Evolutionary conservation across 2,888 invertebrate species (phyloP), one percentile per base, ranked within the genome.

Genomic region (Linnaemya tessellans): DNA sequence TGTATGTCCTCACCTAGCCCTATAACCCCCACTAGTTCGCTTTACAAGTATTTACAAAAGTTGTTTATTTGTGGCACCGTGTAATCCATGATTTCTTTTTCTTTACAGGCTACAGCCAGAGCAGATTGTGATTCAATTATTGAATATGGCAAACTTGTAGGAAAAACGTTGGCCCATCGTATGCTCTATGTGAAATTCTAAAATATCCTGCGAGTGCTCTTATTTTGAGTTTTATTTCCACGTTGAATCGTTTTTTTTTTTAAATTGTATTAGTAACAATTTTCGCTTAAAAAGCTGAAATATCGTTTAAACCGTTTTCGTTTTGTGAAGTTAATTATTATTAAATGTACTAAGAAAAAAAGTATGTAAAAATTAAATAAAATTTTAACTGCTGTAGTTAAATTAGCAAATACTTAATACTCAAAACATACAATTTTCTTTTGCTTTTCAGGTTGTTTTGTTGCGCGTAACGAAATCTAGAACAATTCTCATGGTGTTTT

Each of bases 81-180:
- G 0, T 51, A 51, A 20, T 73, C 22, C 11, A 49, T 74, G 13
- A 18, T 54, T 80, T 64, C 58, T 62, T 65, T 51, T 30, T 22
- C 25, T 89, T 89, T 43, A 80, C 49, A 92, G 92, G 74, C 89
- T 3, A 84, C 84, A 38, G 89, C 89, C 43, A 86, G 87, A 7
- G 81, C 81, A 22, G 89, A 90, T 65, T 88, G 88, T 3, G 88
- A 90, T 43, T 84, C 82, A 43, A 89, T 92, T 82, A 49, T 92
- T 51, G 92, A 92, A 84, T 92, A 92, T 80, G 89, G 92, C 62
- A 88, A 89, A 78, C 87, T 93, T 49, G 92, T 92, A 25, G 92
- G 92, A 9, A 92, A 89, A 86, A 86, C 87, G 3, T 91, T 91
- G 86, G 92, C 93, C 4, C 90, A 89, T 73, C 90, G 92, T 35